Evolutionary conservation across 1,140 invertebrate genomes (phyloP).

Genomic region (Leptonema lineaticorne): DNA sequence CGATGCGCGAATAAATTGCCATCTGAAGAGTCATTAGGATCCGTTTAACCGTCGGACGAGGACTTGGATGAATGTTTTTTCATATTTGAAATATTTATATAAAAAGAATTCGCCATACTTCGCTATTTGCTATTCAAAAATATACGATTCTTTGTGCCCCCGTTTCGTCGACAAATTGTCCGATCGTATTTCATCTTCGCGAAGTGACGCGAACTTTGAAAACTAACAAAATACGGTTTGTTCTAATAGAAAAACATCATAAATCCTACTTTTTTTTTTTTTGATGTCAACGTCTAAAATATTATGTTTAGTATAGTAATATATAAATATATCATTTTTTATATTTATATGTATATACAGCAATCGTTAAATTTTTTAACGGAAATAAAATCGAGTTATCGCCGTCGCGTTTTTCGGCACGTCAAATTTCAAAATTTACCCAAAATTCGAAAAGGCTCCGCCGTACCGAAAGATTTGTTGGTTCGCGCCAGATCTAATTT

Average conservation of each 20-base stretch:
- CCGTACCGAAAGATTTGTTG: background rate
- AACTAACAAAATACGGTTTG: background rate
- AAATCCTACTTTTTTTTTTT: no score
- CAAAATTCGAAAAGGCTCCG: no score
- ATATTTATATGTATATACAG: background rate
- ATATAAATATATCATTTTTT: background rate
- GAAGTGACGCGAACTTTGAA: background rate
- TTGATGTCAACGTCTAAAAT: no score
- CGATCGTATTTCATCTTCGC: background rate
- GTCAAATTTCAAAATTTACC: background rate
- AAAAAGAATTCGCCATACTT: background rate
- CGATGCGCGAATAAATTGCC: background rate
- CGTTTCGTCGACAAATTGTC: background rate
- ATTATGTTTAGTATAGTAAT: no score
- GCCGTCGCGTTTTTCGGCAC: background rate
- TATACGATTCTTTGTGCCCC: background rate
- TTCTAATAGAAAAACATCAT: no score
- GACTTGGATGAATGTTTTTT: no score
- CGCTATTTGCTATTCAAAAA: background rate
- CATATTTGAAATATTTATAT: background rate
- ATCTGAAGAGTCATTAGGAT: background rate
- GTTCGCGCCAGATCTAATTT: constrained; percentile 12
- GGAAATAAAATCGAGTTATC: background rate
- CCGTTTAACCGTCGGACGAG: no score
- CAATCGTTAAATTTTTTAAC: background rate